Evolutionary conservation across 2,113 vertebrate species (phyloP).

Genomic region (Symphodus melops): DNA sequence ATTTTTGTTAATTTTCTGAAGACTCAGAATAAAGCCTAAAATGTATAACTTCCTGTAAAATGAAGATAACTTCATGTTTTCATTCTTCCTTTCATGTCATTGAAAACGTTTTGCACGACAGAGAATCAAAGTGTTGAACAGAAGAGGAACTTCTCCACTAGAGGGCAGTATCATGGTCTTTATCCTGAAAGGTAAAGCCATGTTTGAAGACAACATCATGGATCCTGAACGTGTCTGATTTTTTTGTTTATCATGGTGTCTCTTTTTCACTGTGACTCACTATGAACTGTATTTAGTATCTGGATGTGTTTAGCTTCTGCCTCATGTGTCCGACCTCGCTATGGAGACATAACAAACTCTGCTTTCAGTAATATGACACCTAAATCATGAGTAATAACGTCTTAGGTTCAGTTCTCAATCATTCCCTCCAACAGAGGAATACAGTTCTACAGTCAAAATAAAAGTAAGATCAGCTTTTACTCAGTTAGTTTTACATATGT

Average conservation of each 20-base stretch:
- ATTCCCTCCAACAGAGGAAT: too few relatives aligned
- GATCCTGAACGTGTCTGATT: background rate
- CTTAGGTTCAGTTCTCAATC: background rate
- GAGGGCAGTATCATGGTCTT: conserved; percentile 49
- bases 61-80: background rate
- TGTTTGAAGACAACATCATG: background rate
- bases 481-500: too few relatives aligned
- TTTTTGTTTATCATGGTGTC: background rate
- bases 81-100: background rate
- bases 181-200: background rate
- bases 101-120: background rate
- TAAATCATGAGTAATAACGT: background rate
- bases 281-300: background rate
- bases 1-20: too few relatives aligned
- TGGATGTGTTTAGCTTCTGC: too few relatives aligned
- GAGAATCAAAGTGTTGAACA: background rate
- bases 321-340: background rate
- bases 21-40: too few relatives aligned
- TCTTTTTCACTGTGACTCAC: background rate
- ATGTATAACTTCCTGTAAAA: too few relatives aligned
- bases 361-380: background rate
- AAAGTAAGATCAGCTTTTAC: too few relatives aligned
- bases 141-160: conserved; percentile 17
- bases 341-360: background rate
- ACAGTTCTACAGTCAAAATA: background rate